Evolutionary conservation across 2,888 invertebrate genomes (phyloP), one percentile per base, ranked within the genome.

Genomic region (Cerceris ruficornis): DNA sequence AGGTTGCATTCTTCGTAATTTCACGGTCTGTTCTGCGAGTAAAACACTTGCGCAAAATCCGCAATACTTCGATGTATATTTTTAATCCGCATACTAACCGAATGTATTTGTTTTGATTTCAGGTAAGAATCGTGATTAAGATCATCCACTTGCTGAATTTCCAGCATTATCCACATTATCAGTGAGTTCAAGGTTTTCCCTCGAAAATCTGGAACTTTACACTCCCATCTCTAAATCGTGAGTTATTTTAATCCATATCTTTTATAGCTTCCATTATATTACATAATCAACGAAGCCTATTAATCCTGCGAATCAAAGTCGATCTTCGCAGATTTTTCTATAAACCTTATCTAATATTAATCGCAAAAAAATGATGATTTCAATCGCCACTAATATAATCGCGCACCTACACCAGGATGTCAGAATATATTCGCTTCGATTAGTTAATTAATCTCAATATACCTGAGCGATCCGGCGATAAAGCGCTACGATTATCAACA

Each of bases 71-170:
- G 9, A n/a, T n/a, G 1, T 5, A n/a, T 50, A 6, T 50, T 11
- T 50, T 50, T 50, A 1, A 50, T n/a, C 1, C 9, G 6, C 9
- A 46, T 46, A 46, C 8, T 46, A 46, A 46, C 6, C 46, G n/a
- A 50, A n/a, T n/a, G 28, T 17, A 55, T 55, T 66, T 43, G 61
- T 50, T 28, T 75, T 50, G 77, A 75, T 83, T 83, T 65, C 80
- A 83, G 83, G 83, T 83, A 74, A 81, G 83, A 60, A 9, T 14
- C n/a, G 28, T 58, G 13, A 70, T 60, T 69, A 58, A 59, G 50
- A 62, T 13, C 49, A 28, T 11, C 4, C 14, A 43, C 39, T n/a
- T 7, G 57, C 4, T 11, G n/a, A 55, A 0, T 55, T 52, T 41
- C 39, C 50, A 28, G 11, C 46, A 62, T 8, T 55, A 39, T 7